Evolutionary conservation across 2,888 invertebrate genomes (phyloP).

Genomic region (Drosophila neutralis): DNA sequence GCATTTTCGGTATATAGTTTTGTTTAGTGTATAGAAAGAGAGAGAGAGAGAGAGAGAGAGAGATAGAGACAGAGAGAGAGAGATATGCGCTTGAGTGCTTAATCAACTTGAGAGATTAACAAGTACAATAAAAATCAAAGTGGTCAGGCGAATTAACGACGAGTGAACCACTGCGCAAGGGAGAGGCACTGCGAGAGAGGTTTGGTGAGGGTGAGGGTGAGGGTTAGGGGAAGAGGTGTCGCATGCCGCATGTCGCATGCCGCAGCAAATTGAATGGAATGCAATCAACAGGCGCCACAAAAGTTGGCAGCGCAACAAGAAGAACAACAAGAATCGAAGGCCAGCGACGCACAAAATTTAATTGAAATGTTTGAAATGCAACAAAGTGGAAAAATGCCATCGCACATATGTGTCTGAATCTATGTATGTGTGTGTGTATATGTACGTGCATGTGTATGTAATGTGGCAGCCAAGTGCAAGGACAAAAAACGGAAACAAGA

Average conservation of each 20-base stretch:
- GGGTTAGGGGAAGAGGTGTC: not conserved
- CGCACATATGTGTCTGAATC: slow-evolving; percentile 10
- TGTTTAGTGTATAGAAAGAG: not conserved
- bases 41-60: not conserved
- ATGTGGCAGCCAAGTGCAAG: slow-evolving; percentile 47
- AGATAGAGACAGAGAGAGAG: not conserved
- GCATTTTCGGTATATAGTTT: not conserved
- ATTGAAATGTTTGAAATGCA: slow-evolving; percentile 76
- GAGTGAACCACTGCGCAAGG: not conserved
- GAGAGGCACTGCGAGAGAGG: not conserved
- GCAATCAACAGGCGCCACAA: slow-evolving; percentile 62
- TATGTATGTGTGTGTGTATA: not conserved
- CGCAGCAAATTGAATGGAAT: slow-evolving; percentile 42
- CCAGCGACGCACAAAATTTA: slow-evolving; percentile 40
- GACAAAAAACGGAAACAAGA: slow-evolving; percentile 16
- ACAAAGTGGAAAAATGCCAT: slow-evolving; percentile 63
- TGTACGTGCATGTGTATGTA: not conserved
- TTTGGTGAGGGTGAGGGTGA: not conserved
- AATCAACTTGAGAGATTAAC: slow-evolving; percentile 53
- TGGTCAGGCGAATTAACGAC: slow-evolving; percentile 5
- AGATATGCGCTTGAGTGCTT: slow-evolving; percentile 35
- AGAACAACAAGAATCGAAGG: slow-evolving; percentile 9
- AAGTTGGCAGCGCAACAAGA: slow-evolving; percentile 47
- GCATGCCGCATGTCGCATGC: slow-evolving; percentile 1
- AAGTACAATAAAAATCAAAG: slow-evolving; percentile 50